Percentiles rank a stretch among this genome's conserved stretches.
phyloP scores from a whole-genome alignment of 2,888 invertebrate species.

The Lumbricus terrestris region DNA sequence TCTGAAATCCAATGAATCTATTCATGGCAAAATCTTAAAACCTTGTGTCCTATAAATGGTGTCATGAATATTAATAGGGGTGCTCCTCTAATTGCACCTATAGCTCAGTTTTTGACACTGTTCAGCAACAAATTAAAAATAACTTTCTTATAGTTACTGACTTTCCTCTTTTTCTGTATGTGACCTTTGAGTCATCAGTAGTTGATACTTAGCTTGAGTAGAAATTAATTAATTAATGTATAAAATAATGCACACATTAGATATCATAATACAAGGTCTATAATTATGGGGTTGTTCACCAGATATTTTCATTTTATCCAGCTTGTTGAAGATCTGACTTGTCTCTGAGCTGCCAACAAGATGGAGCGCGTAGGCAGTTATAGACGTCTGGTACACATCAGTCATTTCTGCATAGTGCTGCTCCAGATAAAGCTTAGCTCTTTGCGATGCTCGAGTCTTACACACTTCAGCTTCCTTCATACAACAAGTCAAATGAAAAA shows the following conservation, averaged over 20 bases:
- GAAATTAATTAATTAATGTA: background rate
- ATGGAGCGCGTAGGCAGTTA: conserved; percentile 83
- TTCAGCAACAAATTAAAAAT: too few species aligned
- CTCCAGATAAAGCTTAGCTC: conserved; percentile 70
- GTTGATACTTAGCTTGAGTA: too few species aligned
- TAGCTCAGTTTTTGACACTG: too few species aligned
- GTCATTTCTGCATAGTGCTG: conserved; percentile 71
- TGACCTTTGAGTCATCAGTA: too few species aligned
- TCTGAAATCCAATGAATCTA: too few species aligned
- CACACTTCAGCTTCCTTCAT: conserved; percentile 32
- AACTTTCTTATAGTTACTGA: too few species aligned
- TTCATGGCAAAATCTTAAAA: too few species aligned
- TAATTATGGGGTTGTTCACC: background rate
- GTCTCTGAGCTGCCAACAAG: conserved; percentile 60
- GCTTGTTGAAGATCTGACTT: conserved; percentile 32
- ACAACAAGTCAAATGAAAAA: background rate
- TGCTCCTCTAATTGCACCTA: too few species aligned
- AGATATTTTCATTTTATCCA: conserved; percentile 26
- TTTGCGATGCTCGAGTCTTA: conserved; percentile 18
- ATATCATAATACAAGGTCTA: background rate
- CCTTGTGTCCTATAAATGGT: too few species aligned
- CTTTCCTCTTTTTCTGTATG: too few species aligned
- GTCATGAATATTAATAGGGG: too few species aligned
- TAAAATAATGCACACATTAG: background rate
- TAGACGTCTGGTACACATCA: conserved; percentile 78